Conservation (phyloP, 2,797 vertebrate genomes). For the Scomberomorus guttatus region DNA sequence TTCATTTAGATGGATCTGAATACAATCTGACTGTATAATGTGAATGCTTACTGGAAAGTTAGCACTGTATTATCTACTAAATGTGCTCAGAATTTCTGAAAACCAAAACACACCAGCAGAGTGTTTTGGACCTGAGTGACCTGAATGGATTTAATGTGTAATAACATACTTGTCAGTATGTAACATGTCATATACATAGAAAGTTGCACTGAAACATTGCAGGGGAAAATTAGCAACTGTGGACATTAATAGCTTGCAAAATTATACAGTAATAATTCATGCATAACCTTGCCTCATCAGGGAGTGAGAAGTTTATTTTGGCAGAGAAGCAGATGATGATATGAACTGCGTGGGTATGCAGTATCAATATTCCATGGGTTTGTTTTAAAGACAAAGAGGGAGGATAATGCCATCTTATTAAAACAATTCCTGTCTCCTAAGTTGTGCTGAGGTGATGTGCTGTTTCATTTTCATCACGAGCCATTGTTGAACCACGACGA, state of each 20-base stretch:
- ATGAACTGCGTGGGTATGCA: not conserved
- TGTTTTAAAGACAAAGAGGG: conserved; percentile 41
- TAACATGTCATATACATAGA: conserved; percentile 4
- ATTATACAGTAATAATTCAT: conserved; percentile 11
- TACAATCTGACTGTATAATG: conserved; percentile 38
- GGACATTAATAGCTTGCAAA: conserved; percentile 2
- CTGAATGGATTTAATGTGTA: conserved; percentile 7
- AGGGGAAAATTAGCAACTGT: conserved; percentile 14
- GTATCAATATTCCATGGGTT: conserved; percentile 54
- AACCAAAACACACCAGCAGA: not conserved
- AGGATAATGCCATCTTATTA: conserved; percentile 67
- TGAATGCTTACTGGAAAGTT: conserved; percentile 46
- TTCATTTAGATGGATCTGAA: conserved; percentile 64
- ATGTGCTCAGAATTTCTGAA: conserved; percentile 33
- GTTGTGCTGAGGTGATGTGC: conserved; percentile 25
- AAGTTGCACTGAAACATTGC: not conserved
- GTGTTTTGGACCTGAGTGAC: conserved; percentile 8
- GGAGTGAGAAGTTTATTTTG: not conserved
- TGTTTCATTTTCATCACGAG: conserved; percentile 54
- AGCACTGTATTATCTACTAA: conserved; percentile 16
- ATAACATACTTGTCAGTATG: not conserved
- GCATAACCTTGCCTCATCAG: conserved; percentile 27
- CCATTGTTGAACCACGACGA: not conserved
- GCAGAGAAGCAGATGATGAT: not conserved
- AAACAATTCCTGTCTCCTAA: conserved; percentile 67